These are phyloP conservation scores for Helicolenus hilgendorfi DNA, from an alignment of 2,797 vertebrate species.

Conservation along the genomic window DNA sequence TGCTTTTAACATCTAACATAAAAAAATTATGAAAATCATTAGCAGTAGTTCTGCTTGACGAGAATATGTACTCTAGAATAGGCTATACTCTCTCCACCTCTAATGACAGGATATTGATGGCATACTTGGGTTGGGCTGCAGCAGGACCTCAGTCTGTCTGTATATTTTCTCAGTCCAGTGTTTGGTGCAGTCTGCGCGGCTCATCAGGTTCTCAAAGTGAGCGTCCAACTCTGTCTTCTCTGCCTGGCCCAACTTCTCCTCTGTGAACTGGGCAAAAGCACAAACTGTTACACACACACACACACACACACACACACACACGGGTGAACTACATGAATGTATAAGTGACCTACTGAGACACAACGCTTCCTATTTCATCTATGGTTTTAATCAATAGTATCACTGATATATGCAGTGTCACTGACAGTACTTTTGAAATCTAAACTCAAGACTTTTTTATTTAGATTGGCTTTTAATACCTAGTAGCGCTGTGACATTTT, in stretches of 20 bases:
- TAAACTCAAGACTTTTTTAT: no score
- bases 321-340: neutral
- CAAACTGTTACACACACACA: neutral
- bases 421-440: no score
- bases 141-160: slow-evolving; percentile 94
- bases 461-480: no score
- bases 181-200: slow-evolving; percentile 95
- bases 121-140: slow-evolving; percentile 98
- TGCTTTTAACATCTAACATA: neutral
- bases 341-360: neutral
- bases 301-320: neutral
- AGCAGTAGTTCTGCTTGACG: neutral
- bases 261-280: slow-evolving; percentile 91
- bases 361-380: neutral
- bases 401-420: no score
- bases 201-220: slow-evolving; percentile 95
- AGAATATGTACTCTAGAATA: neutral
- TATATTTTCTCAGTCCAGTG: slow-evolving; percentile 97
- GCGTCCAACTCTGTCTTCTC: slow-evolving; percentile 97
- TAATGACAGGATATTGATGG: neutral
- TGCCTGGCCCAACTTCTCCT: slow-evolving; percentile 96
- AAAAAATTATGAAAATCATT: neutral
- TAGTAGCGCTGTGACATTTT: no score
- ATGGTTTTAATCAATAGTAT: neutral
- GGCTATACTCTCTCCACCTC: neutral